phyloP scores from a whole-genome alignment of 2,888 invertebrate genomes.

The Diarsia brunnea region DNA sequence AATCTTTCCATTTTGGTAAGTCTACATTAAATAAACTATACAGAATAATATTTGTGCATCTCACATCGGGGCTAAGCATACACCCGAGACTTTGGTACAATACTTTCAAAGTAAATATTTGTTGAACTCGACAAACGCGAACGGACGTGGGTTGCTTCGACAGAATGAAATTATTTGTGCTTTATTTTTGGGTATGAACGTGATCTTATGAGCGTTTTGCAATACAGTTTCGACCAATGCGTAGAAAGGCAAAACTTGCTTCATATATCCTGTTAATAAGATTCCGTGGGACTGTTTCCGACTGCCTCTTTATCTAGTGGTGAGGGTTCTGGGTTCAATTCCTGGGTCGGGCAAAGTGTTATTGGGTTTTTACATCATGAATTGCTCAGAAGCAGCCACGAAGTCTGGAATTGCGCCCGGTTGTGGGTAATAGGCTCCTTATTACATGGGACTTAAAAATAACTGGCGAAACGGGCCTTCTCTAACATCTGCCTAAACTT shows the following conservation, averaged over 20 bases:
- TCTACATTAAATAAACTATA: constrained; percentile 59
- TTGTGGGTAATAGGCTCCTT: too few relatives aligned
- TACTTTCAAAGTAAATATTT: constrained; percentile 77
- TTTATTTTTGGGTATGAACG: constrained; percentile 29
- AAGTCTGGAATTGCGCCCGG: too few relatives aligned
- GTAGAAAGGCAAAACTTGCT: too few relatives aligned
- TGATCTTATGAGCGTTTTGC: neutral
- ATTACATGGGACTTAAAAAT: too few relatives aligned
- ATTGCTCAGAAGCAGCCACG: too few relatives aligned
- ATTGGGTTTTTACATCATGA: too few relatives aligned
- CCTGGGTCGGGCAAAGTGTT: too few relatives aligned
- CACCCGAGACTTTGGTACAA: constrained; percentile 67
- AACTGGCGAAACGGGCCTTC: too few relatives aligned
- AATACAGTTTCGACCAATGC: neutral
- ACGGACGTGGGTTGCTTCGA: constrained; percentile 63
- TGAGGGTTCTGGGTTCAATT: too few relatives aligned
- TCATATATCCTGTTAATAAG: neutral
- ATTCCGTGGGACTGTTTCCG: neutral
- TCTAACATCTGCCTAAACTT: too few relatives aligned
- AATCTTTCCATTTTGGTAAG: constrained; percentile 44
- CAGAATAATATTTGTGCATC: constrained; percentile 59
- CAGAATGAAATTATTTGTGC: constrained; percentile 43
- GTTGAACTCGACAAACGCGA: constrained; percentile 59
- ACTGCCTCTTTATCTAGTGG: neutral
- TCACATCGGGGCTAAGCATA: constrained; percentile 69